A percentile compares a stretch with the other conserved stretches of the same genome.
These are phyloP conservation scores for Eupristina koningsbergeri DNA, from an alignment of 1,140 invertebrate species.

Conservation along the genomic window DNA sequence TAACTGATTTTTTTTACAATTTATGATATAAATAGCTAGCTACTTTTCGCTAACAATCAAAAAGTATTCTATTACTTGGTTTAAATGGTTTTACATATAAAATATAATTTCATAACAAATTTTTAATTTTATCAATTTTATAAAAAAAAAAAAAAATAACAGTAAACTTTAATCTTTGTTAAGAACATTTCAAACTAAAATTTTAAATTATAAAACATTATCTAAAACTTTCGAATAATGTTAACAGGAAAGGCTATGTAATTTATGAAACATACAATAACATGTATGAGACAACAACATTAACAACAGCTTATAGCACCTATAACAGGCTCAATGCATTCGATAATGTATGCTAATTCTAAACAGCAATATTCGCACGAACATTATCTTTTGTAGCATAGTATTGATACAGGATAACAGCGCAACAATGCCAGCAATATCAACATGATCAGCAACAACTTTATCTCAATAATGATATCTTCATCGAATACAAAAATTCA, in stretches of 20 bases:
- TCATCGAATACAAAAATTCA: constrained; percentile 6
- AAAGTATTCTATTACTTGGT: too few relatives aligned
- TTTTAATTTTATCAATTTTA: too few relatives aligned
- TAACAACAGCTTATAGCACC: neutral
- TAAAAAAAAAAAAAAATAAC: too few relatives aligned
- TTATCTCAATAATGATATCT: constrained; percentile 41
- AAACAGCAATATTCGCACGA: constrained; percentile 35
- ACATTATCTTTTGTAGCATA: neutral
- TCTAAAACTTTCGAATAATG: neutral
- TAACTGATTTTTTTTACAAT: too few relatives aligned
- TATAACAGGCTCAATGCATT: neutral
- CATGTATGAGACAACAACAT: neutral
- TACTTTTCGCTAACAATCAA: too few relatives aligned
- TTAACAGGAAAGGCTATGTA: constrained; percentile 45
- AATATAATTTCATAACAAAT: too few relatives aligned
- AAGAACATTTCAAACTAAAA: too few relatives aligned
- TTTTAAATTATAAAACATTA: neutral
- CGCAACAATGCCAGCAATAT: constrained; percentile 19
- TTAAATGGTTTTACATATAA: too few relatives aligned
- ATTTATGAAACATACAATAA: constrained; percentile 40
- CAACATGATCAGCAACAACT: constrained; percentile 39
- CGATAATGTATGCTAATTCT: constrained; percentile 19
- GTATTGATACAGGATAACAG: constrained; percentile 18
- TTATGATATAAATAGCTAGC: too few relatives aligned
- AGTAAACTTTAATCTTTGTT: too few relatives aligned